Evolutionary conservation across 2,113 vertebrate species (phyloP).

Genomic region (Hyperopisus bebe): DNA sequence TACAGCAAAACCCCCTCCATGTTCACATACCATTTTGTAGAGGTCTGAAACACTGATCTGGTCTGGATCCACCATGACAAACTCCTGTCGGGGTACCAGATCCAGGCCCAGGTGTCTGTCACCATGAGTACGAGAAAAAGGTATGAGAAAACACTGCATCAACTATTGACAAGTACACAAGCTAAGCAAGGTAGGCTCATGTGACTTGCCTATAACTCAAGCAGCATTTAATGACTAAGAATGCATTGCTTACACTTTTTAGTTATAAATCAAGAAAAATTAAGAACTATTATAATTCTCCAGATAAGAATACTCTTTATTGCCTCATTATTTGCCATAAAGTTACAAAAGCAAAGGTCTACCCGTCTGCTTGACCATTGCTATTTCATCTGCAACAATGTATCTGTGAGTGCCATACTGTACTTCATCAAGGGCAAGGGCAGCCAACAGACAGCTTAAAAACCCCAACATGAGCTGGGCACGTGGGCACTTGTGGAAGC

Average conservation of each 20-base stretch:
- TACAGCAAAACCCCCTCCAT: neutral
- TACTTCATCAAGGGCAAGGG: neutral
- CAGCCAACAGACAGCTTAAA: neutral
- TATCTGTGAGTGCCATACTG: neutral
- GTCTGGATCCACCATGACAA: constrained; percentile 93
- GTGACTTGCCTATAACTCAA: neutral
- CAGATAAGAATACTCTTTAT: neutral
- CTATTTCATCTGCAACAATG: neutral
- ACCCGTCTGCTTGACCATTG: neutral
- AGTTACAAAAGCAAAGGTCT: neutral
- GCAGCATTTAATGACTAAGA: neutral
- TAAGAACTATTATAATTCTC: neutral
- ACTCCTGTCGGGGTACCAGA: constrained; percentile 93
- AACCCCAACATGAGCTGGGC: neutral
- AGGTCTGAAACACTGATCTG: constrained; percentile 95
- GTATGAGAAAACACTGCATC: neutral
- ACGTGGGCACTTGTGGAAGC: neutral
- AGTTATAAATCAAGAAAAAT: neutral
- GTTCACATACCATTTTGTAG: constrained; percentile 87
- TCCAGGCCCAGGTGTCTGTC: constrained; percentile 88
- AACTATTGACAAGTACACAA: neutral
- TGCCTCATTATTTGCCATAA: neutral
- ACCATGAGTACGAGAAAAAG: constrained; percentile 38
- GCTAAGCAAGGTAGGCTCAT: neutral
- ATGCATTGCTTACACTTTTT: neutral